phyloP scores from a whole-genome alignment of 2,113 vertebrate genomes.

The Hippoglossus stenolepis region DNA sequence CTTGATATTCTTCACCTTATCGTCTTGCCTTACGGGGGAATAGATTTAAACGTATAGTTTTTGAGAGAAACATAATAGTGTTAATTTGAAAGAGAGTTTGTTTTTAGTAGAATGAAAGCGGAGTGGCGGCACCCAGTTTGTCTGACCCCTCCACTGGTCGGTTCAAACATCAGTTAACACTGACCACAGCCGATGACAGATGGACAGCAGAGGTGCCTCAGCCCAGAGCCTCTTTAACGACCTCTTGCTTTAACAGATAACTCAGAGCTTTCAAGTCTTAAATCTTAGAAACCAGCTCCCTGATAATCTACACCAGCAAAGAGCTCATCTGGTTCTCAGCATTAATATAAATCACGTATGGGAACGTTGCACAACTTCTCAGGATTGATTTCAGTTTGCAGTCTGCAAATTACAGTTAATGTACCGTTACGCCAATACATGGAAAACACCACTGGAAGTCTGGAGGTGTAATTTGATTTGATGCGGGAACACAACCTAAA shows the following conservation, averaged over 20 bases:
- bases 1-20: too few species aligned
- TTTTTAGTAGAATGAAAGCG: constrained; percentile 54
- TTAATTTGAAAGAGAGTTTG: constrained; percentile 37
- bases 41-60: not conserved
- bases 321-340: constrained; percentile 25
- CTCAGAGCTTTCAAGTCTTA: constrained; percentile 5
- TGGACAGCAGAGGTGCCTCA: constrained; percentile 63
- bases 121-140: constrained; percentile 30
- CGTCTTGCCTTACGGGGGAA: too few species aligned
- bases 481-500: constrained; percentile 57
- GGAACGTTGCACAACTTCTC: constrained; percentile 27
- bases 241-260: constrained; percentile 44
- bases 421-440: constrained; percentile 52
- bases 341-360: constrained; percentile 42
- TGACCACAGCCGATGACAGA: constrained; percentile 73
- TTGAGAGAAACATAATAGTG: not conserved
- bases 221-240: constrained; percentile 43
- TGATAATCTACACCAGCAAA: constrained; percentile 4
- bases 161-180: constrained; percentile 65
- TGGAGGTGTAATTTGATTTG: constrained; percentile 69
- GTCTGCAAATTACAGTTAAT: constrained; percentile 66
- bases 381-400: constrained; percentile 57
- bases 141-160: constrained; percentile 45
- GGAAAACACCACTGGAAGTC: constrained; percentile 55
- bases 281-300: constrained; percentile 19